Evolutionary conservation across 1,140 invertebrate genomes (phyloP).

Genomic region (Drosophila baimaii): DNA sequence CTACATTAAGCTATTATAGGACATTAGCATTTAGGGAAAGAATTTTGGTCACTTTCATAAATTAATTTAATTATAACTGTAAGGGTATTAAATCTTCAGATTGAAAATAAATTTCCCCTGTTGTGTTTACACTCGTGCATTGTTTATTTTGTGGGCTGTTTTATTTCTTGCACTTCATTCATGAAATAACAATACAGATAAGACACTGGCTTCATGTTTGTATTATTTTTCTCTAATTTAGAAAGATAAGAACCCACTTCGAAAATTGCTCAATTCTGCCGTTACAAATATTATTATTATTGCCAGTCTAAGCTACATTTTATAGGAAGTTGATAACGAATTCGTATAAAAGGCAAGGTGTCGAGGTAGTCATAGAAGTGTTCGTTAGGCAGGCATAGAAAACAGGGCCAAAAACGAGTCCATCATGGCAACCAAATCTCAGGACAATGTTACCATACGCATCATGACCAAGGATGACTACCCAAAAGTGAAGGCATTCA

Average conservation of each 20-base stretch:
- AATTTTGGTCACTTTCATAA: too few relatives aligned
- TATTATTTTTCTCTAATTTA: background rate
- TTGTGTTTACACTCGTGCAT: background rate
- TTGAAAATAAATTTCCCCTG: background rate
- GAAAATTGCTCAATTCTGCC: background rate
- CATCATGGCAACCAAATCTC: constrained; percentile 1
- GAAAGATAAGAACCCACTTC: background rate
- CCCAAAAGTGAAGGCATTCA: background rate
- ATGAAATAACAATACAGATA: background rate
- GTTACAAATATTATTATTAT: background rate
- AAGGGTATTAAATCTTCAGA: background rate
- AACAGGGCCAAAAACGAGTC: background rate
- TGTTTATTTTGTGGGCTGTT: background rate
- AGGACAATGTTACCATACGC: constrained; percentile 1
- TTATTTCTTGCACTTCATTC: background rate
- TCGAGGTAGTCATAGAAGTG: background rate
- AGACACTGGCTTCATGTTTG: background rate
- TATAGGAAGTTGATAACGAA: background rate
- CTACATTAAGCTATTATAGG: too few relatives aligned
- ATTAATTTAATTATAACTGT: background rate
- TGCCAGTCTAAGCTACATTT: too few relatives aligned
- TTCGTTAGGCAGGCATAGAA: background rate
- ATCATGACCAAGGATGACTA: constrained; percentile 2
- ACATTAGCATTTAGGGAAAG: too few relatives aligned
- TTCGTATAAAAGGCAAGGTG: background rate